phyloP scores from a whole-genome alignment of 2,113 vertebrate genomes.

The Podocnemis expansa region DNA sequence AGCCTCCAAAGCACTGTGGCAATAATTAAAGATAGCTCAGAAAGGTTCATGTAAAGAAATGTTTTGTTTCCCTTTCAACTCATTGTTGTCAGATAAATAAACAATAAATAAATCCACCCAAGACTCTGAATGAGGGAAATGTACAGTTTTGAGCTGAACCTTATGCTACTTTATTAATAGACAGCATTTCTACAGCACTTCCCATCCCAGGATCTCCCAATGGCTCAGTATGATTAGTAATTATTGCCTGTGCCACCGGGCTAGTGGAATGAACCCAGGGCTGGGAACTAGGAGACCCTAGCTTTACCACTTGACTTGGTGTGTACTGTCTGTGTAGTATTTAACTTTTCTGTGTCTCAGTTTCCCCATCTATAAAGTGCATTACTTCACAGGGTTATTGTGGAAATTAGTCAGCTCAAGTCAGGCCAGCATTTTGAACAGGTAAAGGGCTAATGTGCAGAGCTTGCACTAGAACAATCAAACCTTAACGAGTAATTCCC shows the following conservation, averaged over 20 bases:
- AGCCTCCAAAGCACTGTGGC: slow-evolving; percentile 86
- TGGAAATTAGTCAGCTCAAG: slow-evolving; percentile 51
- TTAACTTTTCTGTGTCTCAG: slow-evolving; percentile 51
- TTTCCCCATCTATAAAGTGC: neutral
- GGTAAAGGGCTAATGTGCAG: slow-evolving; percentile 5
- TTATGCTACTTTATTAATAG: neutral
- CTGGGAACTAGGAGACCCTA: slow-evolving; percentile 47
- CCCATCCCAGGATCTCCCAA: slow-evolving; percentile 61
- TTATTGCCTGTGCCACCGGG: slow-evolving; percentile 64
- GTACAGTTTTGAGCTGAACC: neutral
- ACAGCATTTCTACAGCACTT: slow-evolving; percentile 16
- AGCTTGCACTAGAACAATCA: slow-evolving; percentile 36
- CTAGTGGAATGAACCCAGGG: slow-evolving; percentile 55
- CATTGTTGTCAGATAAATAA: neutral
- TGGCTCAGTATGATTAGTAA: slow-evolving; percentile 66
- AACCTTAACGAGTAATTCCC: neutral
- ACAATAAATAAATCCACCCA: neutral
- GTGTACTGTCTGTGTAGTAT: slow-evolving; percentile 52
- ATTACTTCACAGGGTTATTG: slow-evolving; percentile 62
- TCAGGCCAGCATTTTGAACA: slow-evolving; percentile 53
- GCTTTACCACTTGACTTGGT: neutral
- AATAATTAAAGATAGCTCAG: neutral
- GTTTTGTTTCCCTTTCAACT: neutral
- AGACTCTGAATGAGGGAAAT: neutral
- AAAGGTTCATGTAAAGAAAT: neutral